Evolutionary conservation across 2,113 vertebrate species (phyloP), one percentile per base, ranked within the genome.

Genomic region (Megaceryle maxima): DNA sequence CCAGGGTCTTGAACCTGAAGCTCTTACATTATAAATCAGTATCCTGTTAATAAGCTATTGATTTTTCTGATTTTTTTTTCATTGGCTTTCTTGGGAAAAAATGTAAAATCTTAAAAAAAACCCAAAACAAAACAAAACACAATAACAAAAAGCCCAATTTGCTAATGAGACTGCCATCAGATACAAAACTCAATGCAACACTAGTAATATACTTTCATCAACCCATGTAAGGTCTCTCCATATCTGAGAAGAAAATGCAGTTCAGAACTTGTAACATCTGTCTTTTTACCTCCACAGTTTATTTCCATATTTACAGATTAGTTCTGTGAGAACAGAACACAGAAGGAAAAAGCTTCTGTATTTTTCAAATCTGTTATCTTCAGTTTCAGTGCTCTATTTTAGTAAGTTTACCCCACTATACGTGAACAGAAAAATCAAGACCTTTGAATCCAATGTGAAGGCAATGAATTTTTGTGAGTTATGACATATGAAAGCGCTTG

Each of bases 161-260:
- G 7, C 2, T 78, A 60, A 63, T 25, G 10, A 50, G 57, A 55
- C 11, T 43, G 21, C 60, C 22, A 66, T 37, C 22, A 70, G n/a
- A 55, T 43, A 19, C 43, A 70, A 55, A 66, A 46, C 26, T 37
- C 64, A 76, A n/a, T 28, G 6, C 2, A 2, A 62, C 33, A 66
- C 19, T 56, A 37, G 33, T 39, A 55, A 35, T 4, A 46, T 15
- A 29, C 4, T 68, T 80, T 53, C 31, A 80, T 62, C 21, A 76
- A 70, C 11, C 7, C n/a, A 66, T 0, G 0, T 24, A 86, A 1
- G 2, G 26, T 72, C 7, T 77, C 22, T 60, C 59, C 68, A n/a
- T 35, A 63, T 28, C 35, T 37, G 29, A 73, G 48, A 83, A 63
- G 10, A 87, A 63, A 63, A 63, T 33, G 6, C 5, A 6, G 8